These are phyloP conservation scores for Aythya fuligula DNA, from an alignment of 2,797 vertebrate species.

Conservation along the genomic window DNA sequence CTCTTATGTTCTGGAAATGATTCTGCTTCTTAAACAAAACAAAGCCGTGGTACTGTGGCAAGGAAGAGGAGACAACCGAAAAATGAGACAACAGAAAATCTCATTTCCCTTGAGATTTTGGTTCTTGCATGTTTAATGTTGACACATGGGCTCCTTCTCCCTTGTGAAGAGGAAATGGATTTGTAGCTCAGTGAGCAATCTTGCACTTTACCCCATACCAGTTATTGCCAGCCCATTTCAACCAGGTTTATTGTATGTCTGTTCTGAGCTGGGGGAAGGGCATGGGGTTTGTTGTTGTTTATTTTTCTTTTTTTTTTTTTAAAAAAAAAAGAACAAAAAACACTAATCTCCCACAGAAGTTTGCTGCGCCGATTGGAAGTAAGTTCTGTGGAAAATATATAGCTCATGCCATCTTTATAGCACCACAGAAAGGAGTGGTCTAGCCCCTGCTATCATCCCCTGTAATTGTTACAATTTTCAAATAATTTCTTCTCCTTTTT, in stretches of 20 bases:
- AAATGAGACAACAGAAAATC: background rate
- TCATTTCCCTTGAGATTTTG: background rate
- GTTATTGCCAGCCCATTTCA: background rate
- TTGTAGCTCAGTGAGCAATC: background rate
- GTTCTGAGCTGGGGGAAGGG: background rate
- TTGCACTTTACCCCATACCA: constrained; percentile 18
- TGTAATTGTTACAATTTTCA: background rate
- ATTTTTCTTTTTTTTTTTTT: background rate
- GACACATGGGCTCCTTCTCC: background rate
- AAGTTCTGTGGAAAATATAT: background rate
- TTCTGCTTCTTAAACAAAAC: background rate
- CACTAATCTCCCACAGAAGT: background rate
- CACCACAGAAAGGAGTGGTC: background rate
- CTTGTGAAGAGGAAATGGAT: constrained; percentile 20
- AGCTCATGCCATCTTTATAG: background rate
- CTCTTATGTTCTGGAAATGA: background rate
- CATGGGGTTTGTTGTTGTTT: background rate
- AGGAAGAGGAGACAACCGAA: background rate
- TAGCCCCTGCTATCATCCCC: background rate
- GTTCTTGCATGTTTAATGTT: background rate
- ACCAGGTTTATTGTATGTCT: background rate
- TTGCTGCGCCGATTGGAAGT: background rate
- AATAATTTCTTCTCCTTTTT: background rate
- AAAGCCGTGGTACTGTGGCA: background rate
- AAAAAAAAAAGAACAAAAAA: background rate